phyloP scores from a whole-genome alignment of 2,797 vertebrate species.

The Thripadectes ignobilis region DNA sequence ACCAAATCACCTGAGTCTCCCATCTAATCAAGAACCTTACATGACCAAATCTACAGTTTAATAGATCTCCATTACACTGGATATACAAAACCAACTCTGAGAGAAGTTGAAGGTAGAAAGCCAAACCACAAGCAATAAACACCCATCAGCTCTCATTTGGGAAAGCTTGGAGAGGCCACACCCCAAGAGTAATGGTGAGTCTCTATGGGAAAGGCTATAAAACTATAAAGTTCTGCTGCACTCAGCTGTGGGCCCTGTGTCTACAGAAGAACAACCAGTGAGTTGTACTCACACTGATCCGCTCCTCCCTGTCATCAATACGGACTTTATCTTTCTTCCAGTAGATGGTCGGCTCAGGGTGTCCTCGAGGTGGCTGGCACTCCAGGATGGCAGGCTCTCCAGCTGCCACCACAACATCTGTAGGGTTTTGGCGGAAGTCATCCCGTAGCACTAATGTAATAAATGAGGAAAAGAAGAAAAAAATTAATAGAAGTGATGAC shows the following conservation, averaged over 20 bases:
- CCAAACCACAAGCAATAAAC: not conserved
- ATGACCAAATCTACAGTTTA: not conserved
- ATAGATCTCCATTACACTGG: accelerated
- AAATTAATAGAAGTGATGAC: not conserved
- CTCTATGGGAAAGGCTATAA: accelerated
- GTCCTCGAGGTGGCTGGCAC: constrained; percentile 94
- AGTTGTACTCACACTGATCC: constrained; percentile 87
- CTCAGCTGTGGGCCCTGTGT: too few species aligned
- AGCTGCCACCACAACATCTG: constrained; percentile 94
- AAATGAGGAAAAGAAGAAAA: not conserved
- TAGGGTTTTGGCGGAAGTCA: constrained; percentile 97
- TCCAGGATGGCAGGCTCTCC: constrained; percentile 97
- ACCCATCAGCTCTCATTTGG: not conserved
- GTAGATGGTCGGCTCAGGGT: constrained; percentile 96
- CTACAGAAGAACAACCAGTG: accelerated
- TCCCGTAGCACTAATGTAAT: constrained; percentile 88
- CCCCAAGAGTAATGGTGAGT: accelerated
- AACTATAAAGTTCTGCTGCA: not conserved
- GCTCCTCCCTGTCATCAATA: constrained; percentile 93
- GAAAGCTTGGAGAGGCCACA: not conserved
- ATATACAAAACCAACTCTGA: not conserved
- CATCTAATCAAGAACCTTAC: not conserved
- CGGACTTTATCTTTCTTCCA: constrained; percentile 98
- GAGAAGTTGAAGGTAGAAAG: not conserved
- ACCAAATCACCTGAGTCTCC: not conserved